These are phyloP conservation scores for Cricetomys ansorgei DNA, from an alignment of 2,113 vertebrate species.

Conservation along the genomic window DNA sequence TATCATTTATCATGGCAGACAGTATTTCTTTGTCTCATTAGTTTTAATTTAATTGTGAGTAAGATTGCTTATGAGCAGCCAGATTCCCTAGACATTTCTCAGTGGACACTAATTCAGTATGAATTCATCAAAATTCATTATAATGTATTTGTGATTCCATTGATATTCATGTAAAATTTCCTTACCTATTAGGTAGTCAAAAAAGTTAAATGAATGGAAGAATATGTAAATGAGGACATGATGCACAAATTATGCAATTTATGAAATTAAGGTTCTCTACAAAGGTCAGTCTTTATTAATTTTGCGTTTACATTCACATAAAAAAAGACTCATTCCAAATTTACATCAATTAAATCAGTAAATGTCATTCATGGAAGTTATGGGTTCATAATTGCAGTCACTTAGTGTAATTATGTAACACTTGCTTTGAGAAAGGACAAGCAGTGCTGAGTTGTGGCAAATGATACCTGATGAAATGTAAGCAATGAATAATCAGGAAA, in stretches of 20 bases:
- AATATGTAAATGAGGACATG: background rate
- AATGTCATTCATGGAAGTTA: conserved; percentile 68
- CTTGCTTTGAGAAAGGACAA: conserved; percentile 63
- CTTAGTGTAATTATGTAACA: conserved; percentile 59
- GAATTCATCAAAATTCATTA: background rate
- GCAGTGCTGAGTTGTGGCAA: conserved; percentile 55
- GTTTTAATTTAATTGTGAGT: background rate
- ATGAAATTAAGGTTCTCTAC: background rate
- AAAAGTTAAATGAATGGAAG: conserved; percentile 5
- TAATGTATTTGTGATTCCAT: background rate
- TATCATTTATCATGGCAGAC: background rate
- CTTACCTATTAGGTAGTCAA: background rate
- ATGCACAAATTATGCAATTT: background rate
- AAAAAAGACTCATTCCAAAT: background rate
- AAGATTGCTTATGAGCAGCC: background rate
- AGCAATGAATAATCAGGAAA: conserved; percentile 61
- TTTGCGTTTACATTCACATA: conserved; percentile 57
- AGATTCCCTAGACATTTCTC: background rate
- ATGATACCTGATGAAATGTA: conserved; percentile 51
- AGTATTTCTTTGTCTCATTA: background rate
- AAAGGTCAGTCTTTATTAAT: conserved; percentile 50
- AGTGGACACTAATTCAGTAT: background rate
- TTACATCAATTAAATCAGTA: conserved; percentile 63
- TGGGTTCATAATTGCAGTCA: conserved; percentile 58
- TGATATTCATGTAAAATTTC: background rate